phyloP scores from a whole-genome alignment of 2,113 vertebrate species.

The Balaeniceps rex region DNA sequence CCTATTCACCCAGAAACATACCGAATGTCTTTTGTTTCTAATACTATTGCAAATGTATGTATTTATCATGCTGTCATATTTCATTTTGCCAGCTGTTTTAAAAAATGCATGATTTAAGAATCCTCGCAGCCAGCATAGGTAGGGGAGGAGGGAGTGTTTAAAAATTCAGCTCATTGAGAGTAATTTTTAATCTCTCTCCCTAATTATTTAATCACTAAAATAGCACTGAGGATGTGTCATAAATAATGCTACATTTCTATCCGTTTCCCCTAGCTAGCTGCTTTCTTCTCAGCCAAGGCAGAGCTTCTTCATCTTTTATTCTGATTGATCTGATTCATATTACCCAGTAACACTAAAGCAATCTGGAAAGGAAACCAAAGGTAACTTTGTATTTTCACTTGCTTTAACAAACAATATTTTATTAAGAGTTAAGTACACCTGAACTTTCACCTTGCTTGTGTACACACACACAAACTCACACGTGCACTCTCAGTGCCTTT shows the following conservation, averaged over 20 bases:
- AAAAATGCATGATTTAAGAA: neutral
- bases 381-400: neutral
- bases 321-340: conserved; percentile 2
- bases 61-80: neutral
- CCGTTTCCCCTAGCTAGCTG: neutral
- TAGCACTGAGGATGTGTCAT: neutral
- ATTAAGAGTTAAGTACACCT: neutral
- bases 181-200: conserved; percentile 30
- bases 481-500: accelerated
- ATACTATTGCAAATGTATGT: neutral
- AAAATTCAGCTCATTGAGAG: neutral
- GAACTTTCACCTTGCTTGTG: neutral
- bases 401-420: neutral
- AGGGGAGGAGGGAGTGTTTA: conserved; percentile 8
- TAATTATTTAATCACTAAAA: conserved; percentile 58
- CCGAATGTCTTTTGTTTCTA: neutral
- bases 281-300: neutral
- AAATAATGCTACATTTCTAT: neutral
- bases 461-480: too few species aligned
- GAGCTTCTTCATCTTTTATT: conserved; percentile 51
- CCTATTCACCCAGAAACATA: neutral
- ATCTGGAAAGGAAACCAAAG: neutral
- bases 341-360: neutral
- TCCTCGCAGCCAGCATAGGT: neutral
- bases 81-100: neutral